Conservation (phyloP, 2,888 invertebrate genomes). For the Caenorhabditis imperialis region DNA sequence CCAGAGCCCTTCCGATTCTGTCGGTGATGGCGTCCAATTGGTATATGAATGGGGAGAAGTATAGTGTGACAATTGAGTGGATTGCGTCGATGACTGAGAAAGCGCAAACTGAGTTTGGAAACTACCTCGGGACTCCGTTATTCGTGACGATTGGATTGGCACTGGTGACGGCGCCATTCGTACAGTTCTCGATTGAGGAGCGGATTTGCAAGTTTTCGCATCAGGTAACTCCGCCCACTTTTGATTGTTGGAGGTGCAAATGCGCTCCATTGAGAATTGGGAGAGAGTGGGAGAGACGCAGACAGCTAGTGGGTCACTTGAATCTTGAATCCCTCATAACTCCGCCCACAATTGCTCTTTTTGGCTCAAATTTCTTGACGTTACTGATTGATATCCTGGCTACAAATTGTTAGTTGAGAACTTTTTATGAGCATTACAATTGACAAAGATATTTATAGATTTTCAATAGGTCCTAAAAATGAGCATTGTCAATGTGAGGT, state of each 20-base stretch:
- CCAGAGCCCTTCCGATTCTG: slow-evolving; percentile 14
- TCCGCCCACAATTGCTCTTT: too few species aligned
- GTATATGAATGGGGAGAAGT: slow-evolving; percentile 11
- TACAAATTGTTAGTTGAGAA: too few species aligned
- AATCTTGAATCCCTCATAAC: too few species aligned
- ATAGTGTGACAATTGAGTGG: slow-evolving; percentile 8
- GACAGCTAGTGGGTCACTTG: too few species aligned
- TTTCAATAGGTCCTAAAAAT: too few species aligned
- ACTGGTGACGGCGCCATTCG: slow-evolving; percentile 23
- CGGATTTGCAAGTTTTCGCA: slow-evolving; percentile 23
- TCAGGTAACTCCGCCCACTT: neutral
- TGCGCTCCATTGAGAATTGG: neutral
- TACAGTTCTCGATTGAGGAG: slow-evolving; percentile 25
- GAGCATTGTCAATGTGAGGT: too few species aligned
- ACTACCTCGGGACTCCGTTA: neutral
- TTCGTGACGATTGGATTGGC: slow-evolving; percentile 14
- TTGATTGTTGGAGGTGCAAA: neutral
- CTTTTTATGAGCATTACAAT: too few species aligned
- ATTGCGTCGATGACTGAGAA: slow-evolving; percentile 11
- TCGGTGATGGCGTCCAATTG: slow-evolving; percentile 17
- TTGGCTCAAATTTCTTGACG: too few species aligned
- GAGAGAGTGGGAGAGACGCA: too few species aligned
- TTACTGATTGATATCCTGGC: too few species aligned
- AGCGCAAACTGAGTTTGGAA: neutral
- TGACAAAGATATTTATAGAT: too few species aligned